Evolutionary conservation across 1,140 invertebrate species (phyloP), one percentile per base, ranked within the genome.

Genomic region (Elymnias hypermnestra): DNA sequence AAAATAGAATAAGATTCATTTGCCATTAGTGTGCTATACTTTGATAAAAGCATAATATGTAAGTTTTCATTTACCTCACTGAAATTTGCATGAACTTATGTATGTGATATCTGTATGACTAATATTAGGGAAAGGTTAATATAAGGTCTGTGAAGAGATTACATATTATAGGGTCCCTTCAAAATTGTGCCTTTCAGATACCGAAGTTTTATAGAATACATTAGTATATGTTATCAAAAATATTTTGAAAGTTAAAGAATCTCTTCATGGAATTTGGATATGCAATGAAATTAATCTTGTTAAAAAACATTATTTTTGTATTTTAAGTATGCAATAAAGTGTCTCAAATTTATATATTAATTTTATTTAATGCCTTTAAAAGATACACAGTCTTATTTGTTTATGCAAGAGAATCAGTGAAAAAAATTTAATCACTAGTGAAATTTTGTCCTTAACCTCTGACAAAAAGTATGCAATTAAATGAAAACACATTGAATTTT

Each of bases 281-380:
- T 53, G 49, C 38, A 54, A 44, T 45, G 53, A 67, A 61, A 62
- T 63, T 56, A 63, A 71, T 70, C 67, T 72, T 71, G 47, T 52
- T 57, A 59, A 35, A 31, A 64, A 66, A 63, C 52, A 42, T 45
- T 45, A 46, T 56, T 58, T 69, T 75, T 72, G 62, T 72, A 71
- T 63, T 60, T 58, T 53, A 37, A 63, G 44, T 66, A 71, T 72
- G 63, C 63, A 75, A 78, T 75, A 75, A 73, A 78, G 42, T 64
- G 39, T 67, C 65, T 29, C 10, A 8, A 57, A 58, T 50, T 57
- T 42, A 37, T 23, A 9, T 12, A 3, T 33, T 17, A 14, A 13
- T 33, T 33, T 33, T 15, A n/a, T n/a, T n/a, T n/a, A n/a, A n/a
- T n/a, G n/a, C n/a, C n/a, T n/a, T n/a, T n/a, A n/a, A n/a, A n/a